phyloP scores from a whole-genome alignment of 2,888 invertebrate genomes.

The Drosophila infuscata region DNA sequence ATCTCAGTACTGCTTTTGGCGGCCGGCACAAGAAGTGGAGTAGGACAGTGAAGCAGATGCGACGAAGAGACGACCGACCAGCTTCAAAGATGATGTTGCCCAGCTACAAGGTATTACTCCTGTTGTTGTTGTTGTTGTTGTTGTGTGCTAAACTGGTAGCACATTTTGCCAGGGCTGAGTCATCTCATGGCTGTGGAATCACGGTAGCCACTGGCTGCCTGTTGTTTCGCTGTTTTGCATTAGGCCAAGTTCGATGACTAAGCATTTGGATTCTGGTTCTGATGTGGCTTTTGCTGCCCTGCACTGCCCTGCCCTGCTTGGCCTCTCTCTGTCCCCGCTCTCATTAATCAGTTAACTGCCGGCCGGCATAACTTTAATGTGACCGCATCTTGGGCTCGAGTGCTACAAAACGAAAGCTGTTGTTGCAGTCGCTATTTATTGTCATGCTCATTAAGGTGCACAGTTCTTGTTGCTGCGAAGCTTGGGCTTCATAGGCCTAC shows the following conservation, averaged over 20 bases:
- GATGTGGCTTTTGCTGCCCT: slow-evolving; percentile 2
- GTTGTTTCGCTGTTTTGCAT: slow-evolving; percentile 61
- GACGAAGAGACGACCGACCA: slow-evolving; percentile 17
- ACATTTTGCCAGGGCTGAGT: slow-evolving; percentile 65
- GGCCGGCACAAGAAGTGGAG: slow-evolving; percentile 64
- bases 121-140: slow-evolving; percentile 22
- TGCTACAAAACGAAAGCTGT: slow-evolving; percentile 17
- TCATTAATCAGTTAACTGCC: slow-evolving; percentile 44
- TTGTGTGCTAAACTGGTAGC: slow-evolving; percentile 69
- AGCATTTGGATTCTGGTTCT: slow-evolving; percentile 64
- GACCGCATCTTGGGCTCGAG: slow-evolving; percentile 60
- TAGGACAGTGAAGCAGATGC: slow-evolving; percentile 63
- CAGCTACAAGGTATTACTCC: slow-evolving; percentile 15
- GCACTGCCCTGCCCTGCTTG: not conserved
- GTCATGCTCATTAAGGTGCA: slow-evolving; percentile 51
- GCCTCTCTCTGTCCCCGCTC: not conserved
- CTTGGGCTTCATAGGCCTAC: slow-evolving; percentile 16
- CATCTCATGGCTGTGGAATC: slow-evolving; percentile 38
- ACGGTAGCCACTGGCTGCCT: slow-evolving; percentile 55
- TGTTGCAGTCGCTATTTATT: slow-evolving; percentile 40
- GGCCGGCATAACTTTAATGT: slow-evolving; percentile 74
- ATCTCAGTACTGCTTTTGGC: slow-evolving; percentile 38
- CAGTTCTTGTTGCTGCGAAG: slow-evolving; percentile 20
- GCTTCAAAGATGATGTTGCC: slow-evolving; percentile 29
- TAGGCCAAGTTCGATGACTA: slow-evolving; percentile 79